Conservation (phyloP, 2,888 invertebrate species). For the Tetranychus truncatus region DNA sequence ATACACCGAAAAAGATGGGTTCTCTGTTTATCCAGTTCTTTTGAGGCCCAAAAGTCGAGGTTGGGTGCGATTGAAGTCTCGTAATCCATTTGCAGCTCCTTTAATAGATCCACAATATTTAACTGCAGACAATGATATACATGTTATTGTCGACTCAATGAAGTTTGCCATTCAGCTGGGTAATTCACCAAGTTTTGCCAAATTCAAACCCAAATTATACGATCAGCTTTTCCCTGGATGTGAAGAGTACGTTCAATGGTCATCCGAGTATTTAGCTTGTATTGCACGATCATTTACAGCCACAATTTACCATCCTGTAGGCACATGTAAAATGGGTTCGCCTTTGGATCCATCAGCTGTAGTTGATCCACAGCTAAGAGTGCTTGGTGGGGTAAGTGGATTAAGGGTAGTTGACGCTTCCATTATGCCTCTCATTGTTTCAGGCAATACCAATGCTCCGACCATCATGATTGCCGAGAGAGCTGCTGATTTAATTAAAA, state of each 20-base stretch:
- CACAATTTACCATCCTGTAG: conserved; percentile 28
- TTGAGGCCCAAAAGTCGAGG: conserved; percentile 27
- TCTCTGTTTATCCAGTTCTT: conserved; percentile 27
- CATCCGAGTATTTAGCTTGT: conserved; percentile 27
- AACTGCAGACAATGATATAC: conserved; percentile 54
- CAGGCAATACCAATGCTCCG: conserved; percentile 27
- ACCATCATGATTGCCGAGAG: conserved; percentile 28
- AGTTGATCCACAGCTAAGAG: conserved; percentile 28
- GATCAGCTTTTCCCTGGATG: conserved; percentile 59
- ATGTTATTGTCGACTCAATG: conserved; percentile 49
- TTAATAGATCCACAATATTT: conserved; percentile 82
- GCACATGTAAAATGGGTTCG: conserved; percentile 28
- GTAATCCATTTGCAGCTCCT: conserved; percentile 69
- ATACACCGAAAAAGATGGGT: conserved; percentile 23
- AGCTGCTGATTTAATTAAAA: conserved; percentile 27
- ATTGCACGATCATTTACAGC: conserved; percentile 26
- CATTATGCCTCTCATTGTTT: conserved; percentile 28
- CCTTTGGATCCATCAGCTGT: conserved; percentile 26
- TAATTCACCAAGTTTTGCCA: conserved; percentile 55
- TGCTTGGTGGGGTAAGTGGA: conserved; percentile 28
- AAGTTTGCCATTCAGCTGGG: conserved; percentile 48
- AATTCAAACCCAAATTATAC: conserved; percentile 57
- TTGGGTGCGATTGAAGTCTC: conserved; percentile 25
- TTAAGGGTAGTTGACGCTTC: conserved; percentile 30
- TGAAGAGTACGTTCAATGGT: conserved; percentile 31